A percentile compares a stretch with the other conserved stretches of the same genome.
phyloP scores from a whole-genome alignment of 2,113 vertebrate genomes.

The Stigmatopora nigra region DNA sequence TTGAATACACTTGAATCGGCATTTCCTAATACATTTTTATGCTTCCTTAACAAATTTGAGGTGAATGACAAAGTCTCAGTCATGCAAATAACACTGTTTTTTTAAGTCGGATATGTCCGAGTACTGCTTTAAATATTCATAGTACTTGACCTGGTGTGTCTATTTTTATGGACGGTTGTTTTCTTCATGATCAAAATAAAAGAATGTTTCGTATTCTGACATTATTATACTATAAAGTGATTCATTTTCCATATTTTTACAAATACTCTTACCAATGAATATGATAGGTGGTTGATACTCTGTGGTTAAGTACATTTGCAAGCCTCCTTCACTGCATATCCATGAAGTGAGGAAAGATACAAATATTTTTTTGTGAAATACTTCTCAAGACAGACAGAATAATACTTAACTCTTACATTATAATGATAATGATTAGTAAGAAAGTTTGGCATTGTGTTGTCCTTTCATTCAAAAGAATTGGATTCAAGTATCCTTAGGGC shows the following conservation, averaged over 20 bases:
- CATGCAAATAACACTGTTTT: neutral
- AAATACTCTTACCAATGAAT: neutral
- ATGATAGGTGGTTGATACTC: neutral
- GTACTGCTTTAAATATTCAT: conserved; percentile 24
- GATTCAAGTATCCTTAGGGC: conserved; percentile 14
- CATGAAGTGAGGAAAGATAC: neutral
- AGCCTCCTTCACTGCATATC: neutral
- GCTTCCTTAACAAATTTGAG: neutral
- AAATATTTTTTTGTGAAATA: neutral
- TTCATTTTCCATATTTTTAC: no score
- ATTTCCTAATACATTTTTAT: neutral
- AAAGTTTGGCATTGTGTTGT: neutral
- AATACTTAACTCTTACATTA: neutral
- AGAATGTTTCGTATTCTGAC: neutral
- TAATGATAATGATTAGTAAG: neutral
- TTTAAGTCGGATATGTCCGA: conserved; percentile 9
- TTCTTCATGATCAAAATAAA: neutral
- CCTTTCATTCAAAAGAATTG: neutral
- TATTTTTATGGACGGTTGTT: no score
- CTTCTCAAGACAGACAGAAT: neutral
- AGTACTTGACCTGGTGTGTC: neutral
- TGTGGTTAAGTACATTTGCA: neutral
- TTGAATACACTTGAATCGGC: conserved; percentile 16
- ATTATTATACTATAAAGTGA: neutral
- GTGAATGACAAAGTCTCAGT: neutral